phyloP scores from a whole-genome alignment of 2,888 invertebrate genomes.

The Mermis nigrescens region DNA sequence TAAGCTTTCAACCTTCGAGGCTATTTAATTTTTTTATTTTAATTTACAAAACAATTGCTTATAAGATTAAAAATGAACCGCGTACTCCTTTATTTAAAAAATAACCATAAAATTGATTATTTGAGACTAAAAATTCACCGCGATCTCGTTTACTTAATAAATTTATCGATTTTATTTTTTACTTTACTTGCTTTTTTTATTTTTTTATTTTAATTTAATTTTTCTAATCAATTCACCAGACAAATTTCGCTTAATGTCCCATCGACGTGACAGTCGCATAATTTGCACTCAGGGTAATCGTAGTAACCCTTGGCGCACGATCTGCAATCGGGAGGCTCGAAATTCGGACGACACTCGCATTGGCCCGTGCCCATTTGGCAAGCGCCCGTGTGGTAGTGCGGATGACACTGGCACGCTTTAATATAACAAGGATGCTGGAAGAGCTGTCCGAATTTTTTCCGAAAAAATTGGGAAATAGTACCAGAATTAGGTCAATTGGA shows the following conservation, averaged over 20 bases:
- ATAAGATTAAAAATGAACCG: too few species aligned
- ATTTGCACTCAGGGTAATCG: constrained; percentile 60
- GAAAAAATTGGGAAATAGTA: too few species aligned
- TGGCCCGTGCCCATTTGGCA: constrained; percentile 72
- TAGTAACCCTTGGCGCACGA: constrained; percentile 52
- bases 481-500: too few species aligned
- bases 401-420: constrained; percentile 68
- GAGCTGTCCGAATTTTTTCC: too few species aligned
- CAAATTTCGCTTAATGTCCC: constrained; percentile 62
- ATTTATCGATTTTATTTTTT: not conserved
- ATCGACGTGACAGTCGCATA: constrained; percentile 73
- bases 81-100: too few species aligned
- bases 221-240: too few species aligned
- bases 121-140: not conserved
- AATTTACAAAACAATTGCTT: too few species aligned
- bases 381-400: constrained; percentile 68
- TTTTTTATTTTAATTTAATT: not conserved
- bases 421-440: constrained; percentile 16
- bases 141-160: too few species aligned
- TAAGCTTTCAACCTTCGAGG: too few species aligned
- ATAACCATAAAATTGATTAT: too few species aligned
- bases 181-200: not conserved
- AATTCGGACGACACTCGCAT: constrained; percentile 68
- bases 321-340: constrained; percentile 50
- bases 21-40: too few species aligned